Conservation (phyloP, 2,113 vertebrate species). For the Cavia aperea region DNA sequence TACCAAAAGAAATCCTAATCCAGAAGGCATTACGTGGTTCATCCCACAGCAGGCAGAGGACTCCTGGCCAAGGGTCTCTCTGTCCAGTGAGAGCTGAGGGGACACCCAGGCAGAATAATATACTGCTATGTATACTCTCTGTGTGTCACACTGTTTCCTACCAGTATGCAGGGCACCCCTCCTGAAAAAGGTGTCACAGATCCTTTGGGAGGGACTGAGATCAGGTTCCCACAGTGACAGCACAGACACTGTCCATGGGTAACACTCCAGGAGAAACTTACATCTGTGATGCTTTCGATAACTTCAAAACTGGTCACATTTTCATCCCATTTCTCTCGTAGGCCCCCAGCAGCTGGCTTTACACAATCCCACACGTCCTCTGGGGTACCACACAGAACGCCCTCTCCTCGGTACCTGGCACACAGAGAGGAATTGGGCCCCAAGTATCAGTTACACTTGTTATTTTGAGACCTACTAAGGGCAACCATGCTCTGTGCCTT, state of each 20-base stretch:
- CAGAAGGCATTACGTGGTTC: not conserved
- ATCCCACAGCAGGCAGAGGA: not conserved
- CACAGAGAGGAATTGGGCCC: not conserved
- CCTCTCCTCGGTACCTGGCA: conserved; percentile 88
- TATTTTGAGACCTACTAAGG: not conserved
- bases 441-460: not conserved
- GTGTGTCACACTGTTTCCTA: not conserved
- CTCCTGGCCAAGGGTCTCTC: not conserved
- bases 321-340: conserved; percentile 89
- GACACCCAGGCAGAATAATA: not conserved
- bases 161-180: too few species aligned
- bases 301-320: conserved; percentile 88
- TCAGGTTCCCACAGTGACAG: not conserved
- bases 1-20: not conserved
- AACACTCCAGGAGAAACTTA: conserved; percentile 68
- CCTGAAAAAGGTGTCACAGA: not conserved
- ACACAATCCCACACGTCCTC: conserved; percentile 87
- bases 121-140: not conserved
- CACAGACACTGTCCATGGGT: not conserved
- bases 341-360: conserved; percentile 83
- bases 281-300: conserved; percentile 82
- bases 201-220: not conserved
- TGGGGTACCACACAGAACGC: conserved; percentile 76
- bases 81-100: not conserved
- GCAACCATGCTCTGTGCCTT: not conserved